Percentiles rank a stretch among this genome's conserved stretches.
Evolutionary conservation across 2,888 invertebrate species (phyloP).

Genomic region (Oasisia sp.): DNA sequence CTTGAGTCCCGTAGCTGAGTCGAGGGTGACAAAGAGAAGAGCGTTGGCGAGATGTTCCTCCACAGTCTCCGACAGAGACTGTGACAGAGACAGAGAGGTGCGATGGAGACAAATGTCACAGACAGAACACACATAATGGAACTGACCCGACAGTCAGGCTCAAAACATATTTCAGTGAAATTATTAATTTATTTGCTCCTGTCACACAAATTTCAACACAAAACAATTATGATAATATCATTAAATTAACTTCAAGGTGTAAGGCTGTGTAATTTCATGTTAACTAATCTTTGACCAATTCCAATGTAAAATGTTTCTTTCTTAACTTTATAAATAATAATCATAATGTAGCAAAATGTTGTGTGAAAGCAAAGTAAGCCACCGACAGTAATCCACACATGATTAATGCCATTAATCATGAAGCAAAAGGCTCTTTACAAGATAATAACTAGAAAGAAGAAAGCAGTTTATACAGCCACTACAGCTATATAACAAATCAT

Average conservation of each 20-base stretch:
- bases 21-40: slow-evolving; percentile 84
- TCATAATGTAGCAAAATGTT: not conserved
- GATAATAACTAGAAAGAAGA: not conserved
- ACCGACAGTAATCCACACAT: not conserved
- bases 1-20: slow-evolving; percentile 90
- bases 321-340: too few relatives aligned
- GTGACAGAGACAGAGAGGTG: not conserved
- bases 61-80: not conserved
- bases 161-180: not conserved
- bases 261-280: not conserved
- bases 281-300: too few relatives aligned
- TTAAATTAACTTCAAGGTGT: not conserved
- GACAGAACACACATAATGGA: not conserved
- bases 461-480: slow-evolving; percentile 1
- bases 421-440: not conserved
- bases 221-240: not conserved
- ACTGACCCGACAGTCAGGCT: not conserved
- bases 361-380: not conserved
- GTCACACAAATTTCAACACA: not conserved
- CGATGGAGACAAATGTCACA: not conserved
- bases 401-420: not conserved
- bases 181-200: not conserved
- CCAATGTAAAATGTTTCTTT: too few relatives aligned
- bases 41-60: slow-evolving; percentile 61
- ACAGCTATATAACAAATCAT: not conserved